phyloP scores from a whole-genome alignment of 1,140 invertebrate genomes.

The Caligus rogercresseyi region DNA sequence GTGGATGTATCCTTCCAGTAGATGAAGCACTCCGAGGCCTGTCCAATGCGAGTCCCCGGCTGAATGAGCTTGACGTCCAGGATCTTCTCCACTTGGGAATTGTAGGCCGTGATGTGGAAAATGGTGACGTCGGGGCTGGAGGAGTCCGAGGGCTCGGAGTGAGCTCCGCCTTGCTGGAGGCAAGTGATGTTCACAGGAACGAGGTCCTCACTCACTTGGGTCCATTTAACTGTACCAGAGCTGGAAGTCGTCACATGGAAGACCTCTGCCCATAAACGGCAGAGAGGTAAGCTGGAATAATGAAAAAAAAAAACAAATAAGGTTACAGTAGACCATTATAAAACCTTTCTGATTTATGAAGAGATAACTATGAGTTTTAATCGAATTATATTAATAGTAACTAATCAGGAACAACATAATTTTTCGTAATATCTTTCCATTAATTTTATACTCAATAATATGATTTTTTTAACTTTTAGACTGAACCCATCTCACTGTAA shows the following conservation, averaged over 20 bases:
- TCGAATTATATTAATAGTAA: too few species aligned
- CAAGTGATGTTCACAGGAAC: constrained; percentile 94
- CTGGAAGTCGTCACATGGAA: constrained; percentile 82
- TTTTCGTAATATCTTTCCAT: too few species aligned
- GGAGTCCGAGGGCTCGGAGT: neutral
- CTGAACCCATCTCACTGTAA: too few species aligned
- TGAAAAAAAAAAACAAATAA: neutral
- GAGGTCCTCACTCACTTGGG: constrained; percentile 89
- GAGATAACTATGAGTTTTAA: too few species aligned
- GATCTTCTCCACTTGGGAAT: constrained; percentile 94
- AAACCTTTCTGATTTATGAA: too few species aligned
- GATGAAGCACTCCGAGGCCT: constrained; percentile 93
- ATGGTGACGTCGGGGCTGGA: constrained; percentile 55
- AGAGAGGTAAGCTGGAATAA: constrained; percentile 25
- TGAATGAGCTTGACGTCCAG: constrained; percentile 87
- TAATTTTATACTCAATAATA: too few species aligned
- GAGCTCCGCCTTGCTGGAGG: constrained; percentile 41
- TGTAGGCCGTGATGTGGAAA: constrained; percentile 95
- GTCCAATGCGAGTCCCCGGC: constrained; percentile 85
- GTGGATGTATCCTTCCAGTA: constrained; percentile 95
- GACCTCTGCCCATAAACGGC: constrained; percentile 88
- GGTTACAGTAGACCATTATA: too few species aligned
- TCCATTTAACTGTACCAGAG: constrained; percentile 78
- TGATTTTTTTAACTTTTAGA: too few species aligned
- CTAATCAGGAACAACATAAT: too few species aligned